Evolutionary conservation across 2,113 vertebrate species (phyloP), one percentile per base, ranked within the genome.

Genomic region (Stigmatopora nigra): DNA sequence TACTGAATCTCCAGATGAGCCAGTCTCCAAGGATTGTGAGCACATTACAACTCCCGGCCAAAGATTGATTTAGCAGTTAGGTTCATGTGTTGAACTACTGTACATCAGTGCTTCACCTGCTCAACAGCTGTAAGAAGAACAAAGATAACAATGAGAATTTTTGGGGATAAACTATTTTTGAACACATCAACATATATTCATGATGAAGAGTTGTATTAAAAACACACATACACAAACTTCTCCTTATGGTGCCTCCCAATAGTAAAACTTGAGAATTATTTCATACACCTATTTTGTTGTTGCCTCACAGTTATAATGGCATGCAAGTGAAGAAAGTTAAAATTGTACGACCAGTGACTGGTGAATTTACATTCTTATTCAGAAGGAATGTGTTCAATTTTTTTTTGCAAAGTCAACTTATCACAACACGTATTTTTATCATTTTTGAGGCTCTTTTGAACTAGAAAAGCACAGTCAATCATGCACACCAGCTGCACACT

Each of bases 31-130:
- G 20, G 74, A 66, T 66, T 65, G 58, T 41, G 79, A 79, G 73
- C 68, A 73, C 68, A 72, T 77, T 86, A 87, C 80, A 84, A 79
- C 81, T 63, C 75, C 73, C 75, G 71, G 77, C 75, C 68, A 78
- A 86, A 82, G 77, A 80, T 81, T 83, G 78, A 57, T 77, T 63
- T 49, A 20, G 77, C 44, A 64, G 55, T 9, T 77, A 5, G 58
- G 62, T 82, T 82, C 72, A 78, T 79, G 19, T 10, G n/a, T 52
- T 20, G 4, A 55, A 25, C 51, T 12, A 20, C 51, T 49, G 48
- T 49, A 49, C 16, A n/a, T 49, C 16, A n/a, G 3, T 52, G 51
- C 19, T 52, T 11, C 52, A 15, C 22, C 52, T 55, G 19, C 52
- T 55, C 11, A 12, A 22, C 20, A 55, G 8, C 51, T 52, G 19